phyloP scores from a whole-genome alignment of 2,888 invertebrate genomes.

The Coremacera marginata region DNA sequence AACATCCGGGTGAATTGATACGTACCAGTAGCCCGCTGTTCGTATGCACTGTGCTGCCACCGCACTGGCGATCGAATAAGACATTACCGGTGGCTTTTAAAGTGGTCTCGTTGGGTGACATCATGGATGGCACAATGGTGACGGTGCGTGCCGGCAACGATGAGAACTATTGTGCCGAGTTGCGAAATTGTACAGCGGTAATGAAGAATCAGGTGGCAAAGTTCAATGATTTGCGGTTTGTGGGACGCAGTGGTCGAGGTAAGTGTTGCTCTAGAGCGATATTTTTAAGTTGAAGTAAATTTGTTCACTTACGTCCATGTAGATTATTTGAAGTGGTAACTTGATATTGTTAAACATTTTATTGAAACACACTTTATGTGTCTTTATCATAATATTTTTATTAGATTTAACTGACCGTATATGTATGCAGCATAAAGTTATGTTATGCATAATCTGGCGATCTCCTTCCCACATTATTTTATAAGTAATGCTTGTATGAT shows the following conservation, averaged over 20 bases:
- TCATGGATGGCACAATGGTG: conserved; percentile 96
- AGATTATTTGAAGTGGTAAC: too few species aligned
- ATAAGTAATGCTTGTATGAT: too few species aligned
- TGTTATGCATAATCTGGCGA: too few species aligned
- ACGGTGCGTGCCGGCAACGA: conserved; percentile 97
- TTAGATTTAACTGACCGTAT: too few species aligned
- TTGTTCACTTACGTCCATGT: too few species aligned
- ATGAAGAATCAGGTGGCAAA: conserved; percentile 99
- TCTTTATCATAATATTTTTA: too few species aligned
- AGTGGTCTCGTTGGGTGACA: conserved; percentile 93
- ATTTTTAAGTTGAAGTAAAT: too few species aligned
- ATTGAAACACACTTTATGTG: too few species aligned
- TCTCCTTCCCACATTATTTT: too few species aligned
- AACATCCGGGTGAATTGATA: conserved; percentile 92
- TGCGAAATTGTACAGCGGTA: conserved; percentile 93
- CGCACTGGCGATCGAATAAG: conserved; percentile 98
- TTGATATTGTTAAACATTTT: too few species aligned
- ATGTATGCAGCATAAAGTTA: too few species aligned
- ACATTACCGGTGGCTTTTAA: conserved; percentile 97
- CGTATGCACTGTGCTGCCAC: conserved; percentile 93
- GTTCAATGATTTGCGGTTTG: conserved; percentile 98
- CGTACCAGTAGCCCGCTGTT: conserved; percentile 94
- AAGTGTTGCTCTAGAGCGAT: conserved; percentile 69
- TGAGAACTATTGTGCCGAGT: conserved; percentile 96
- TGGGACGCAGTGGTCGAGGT: conserved; percentile 99